Percentiles rank a stretch among this genome's conserved stretches.
Evolutionary conservation across 1,140 invertebrate genomes (phyloP).

Genomic region (Zaprionus davidi): DNA sequence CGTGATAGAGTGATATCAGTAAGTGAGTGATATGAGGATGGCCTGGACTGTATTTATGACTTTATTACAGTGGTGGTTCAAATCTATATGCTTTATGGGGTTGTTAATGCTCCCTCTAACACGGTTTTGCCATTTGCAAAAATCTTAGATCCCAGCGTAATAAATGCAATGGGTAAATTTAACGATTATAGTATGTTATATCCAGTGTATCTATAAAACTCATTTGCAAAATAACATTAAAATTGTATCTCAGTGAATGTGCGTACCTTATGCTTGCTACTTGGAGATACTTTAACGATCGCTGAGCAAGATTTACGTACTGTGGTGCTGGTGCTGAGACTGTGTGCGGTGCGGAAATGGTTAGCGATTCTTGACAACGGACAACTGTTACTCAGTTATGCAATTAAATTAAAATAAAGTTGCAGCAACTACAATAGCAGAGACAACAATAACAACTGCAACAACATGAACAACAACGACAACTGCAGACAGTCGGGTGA

Average conservation of each 20-base stretch:
- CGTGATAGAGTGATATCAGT: neutral
- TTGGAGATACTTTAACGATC: neutral
- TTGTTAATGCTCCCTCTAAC: neutral
- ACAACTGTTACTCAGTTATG: constrained; percentile 71
- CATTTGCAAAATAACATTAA: too few relatives aligned
- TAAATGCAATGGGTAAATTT: neutral
- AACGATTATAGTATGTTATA: neutral
- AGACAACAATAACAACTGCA: constrained; percentile 22
- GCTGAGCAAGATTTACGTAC: neutral
- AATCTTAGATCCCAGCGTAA: neutral
- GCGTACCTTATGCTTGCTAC: too few relatives aligned
- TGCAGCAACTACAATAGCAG: constrained; percentile 54
- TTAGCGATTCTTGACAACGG: constrained; percentile 75
- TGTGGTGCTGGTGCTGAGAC: neutral
- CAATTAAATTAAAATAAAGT: constrained; percentile 71
- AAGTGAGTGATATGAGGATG: neutral
- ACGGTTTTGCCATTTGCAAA: neutral
- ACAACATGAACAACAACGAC: constrained; percentile 26
- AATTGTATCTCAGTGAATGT: too few relatives aligned
- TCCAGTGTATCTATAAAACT: too few relatives aligned
- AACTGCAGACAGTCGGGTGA: constrained; percentile 47
- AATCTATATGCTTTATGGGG: neutral
- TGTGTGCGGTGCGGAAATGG: constrained; percentile 59
- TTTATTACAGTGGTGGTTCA: neutral
- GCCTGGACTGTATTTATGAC: too few relatives aligned